These are phyloP conservation scores for Podilymbus podiceps DNA, from an alignment of 2,113 vertebrate genomes.

Conservation along the genomic window DNA sequence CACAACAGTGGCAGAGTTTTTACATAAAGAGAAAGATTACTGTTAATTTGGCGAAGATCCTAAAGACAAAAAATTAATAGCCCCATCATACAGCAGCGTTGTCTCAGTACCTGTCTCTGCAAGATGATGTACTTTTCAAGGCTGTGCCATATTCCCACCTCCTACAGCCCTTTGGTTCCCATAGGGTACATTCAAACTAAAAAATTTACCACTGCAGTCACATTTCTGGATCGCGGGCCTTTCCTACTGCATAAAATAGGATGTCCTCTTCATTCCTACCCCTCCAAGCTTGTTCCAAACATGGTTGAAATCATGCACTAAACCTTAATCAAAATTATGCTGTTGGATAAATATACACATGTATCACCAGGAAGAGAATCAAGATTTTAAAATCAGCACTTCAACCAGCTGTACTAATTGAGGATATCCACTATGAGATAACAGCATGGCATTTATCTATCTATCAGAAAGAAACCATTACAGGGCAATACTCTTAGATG, in stretches of 20 bases:
- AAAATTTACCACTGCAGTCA: not conserved
- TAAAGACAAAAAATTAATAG: not conserved
- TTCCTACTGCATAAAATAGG: not conserved
- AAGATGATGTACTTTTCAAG: not conserved
- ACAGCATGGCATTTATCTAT: not conserved
- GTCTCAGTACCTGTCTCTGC: not conserved
- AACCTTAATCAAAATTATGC: not conserved
- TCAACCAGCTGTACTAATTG: not conserved
- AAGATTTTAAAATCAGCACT: not conserved
- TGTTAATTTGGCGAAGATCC: not conserved
- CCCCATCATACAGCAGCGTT: not conserved
- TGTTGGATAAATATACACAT: not conserved
- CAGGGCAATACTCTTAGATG: not conserved
- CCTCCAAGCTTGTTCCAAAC: not conserved
- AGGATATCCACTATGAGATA: not conserved
- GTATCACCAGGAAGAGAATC: rapidly evolving
- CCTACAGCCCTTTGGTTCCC: not conserved
- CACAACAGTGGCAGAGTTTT: not conserved
- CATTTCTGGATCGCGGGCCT: not conserved
- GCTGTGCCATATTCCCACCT: not conserved
- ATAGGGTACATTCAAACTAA: not conserved
- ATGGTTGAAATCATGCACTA: not conserved
- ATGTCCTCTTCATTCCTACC: not conserved
- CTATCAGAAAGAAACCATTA: not conserved
- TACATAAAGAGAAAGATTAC: not conserved